Base-by-base conservation (phyloP, 2,113 vertebrate species). In the Anguilla japonica region DNA sequence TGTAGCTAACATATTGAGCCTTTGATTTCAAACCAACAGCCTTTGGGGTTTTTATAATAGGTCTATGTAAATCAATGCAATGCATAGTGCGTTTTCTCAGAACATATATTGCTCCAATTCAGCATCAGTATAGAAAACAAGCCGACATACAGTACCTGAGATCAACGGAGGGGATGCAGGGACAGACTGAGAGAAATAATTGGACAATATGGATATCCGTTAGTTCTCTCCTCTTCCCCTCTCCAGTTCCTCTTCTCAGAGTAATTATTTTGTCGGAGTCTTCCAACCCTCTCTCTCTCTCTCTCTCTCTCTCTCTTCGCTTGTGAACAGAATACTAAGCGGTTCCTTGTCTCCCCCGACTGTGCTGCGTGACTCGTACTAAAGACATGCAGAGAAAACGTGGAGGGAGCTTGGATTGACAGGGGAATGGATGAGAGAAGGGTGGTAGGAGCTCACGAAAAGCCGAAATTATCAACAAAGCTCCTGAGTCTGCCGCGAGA, bases 321-420 rank as follows among this genome's bases (percentile, higher is more conserved):
- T 92, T 95, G 95, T 96, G 95, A 93, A 93, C 93, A 89, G 95
- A 96, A 96, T 96, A 96, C 94, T 95, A 95, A 96, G 94, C 89
- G 84, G 88, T 75, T 75, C n/a, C 20, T 87, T 85, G 91, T 92
- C 92, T 93, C 89, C 90, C 89, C n/a, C 89, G 90, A 91, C 92
- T 94, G 87, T 91, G 87, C 87, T 88, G 91, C 89, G 88, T 83
- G 91, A 88, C 91, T 92, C 87, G 90, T 88, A 90, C 93, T 94
- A 94, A 94, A 94, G 90, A 92, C 91, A 92, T 89, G 91, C 93
- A 93, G 93, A 92, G 41, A 67, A 81, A 86, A 83, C 84, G 41
- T 46, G 11, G 71, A 84, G 85, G 78, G 80, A 56, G 81, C 53
- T 83, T 39, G 79, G 83, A 83, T 29, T 41, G 81, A 87, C 81